These are phyloP conservation scores for Physocephala rufipes DNA, from an alignment of 2,888 invertebrate species.

Conservation along the genomic window DNA sequence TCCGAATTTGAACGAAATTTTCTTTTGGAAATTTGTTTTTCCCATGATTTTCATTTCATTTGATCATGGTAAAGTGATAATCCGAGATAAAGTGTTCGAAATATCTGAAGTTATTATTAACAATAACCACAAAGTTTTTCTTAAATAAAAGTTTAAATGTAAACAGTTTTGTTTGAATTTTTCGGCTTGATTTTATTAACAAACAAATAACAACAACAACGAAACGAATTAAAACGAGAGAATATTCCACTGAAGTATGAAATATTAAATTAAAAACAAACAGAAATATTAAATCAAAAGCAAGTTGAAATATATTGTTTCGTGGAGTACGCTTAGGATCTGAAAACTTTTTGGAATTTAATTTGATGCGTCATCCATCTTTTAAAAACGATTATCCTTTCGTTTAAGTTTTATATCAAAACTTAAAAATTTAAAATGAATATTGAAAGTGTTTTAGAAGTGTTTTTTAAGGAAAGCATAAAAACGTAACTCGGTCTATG, in stretches of 20 bases:
- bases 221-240: constrained; percentile 26
- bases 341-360: background rate
- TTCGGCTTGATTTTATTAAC: constrained; percentile 43
- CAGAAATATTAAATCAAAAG: background rate
- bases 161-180: constrained; percentile 42
- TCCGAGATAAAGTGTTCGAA: constrained; percentile 22
- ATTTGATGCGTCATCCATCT: background rate
- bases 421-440: background rate
- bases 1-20: background rate
- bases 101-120: constrained; percentile 23
- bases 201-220: constrained; percentile 33
- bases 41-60: background rate
- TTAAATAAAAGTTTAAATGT: constrained; percentile 40
- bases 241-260: constrained; percentile 11
- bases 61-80: background rate
- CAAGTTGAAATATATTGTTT: background rate
- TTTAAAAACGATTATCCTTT: background rate
- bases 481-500: constrained; percentile 15
- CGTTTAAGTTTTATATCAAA: background rate
- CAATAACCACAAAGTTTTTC: constrained; percentile 32
- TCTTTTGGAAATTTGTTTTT: background rate
- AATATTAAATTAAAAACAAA: constrained; percentile 4
- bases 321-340: background rate
- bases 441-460: background rate
- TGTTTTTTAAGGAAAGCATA: constrained; percentile 14